Evolutionary conservation across 2,888 invertebrate genomes (phyloP).

Genomic region (Blastobasis lacticolella): DNA sequence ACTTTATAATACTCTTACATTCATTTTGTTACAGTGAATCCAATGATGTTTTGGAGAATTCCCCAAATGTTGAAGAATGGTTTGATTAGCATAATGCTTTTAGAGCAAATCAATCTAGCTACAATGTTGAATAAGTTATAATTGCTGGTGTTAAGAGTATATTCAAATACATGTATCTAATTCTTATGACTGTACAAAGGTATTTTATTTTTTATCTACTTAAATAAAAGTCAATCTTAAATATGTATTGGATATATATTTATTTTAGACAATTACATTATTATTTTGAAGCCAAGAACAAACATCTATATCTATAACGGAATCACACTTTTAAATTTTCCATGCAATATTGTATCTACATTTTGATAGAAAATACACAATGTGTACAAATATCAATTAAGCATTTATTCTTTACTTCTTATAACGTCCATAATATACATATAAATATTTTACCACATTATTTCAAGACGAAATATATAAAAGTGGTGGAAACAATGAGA

Average conservation of each 20-base stretch:
- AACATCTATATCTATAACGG: constrained; percentile 51
- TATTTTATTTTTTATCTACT: too few relatives aligned
- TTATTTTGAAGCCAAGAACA: constrained; percentile 60
- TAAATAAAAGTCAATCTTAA: constrained; percentile 28
- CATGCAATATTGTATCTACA: constrained; percentile 40
- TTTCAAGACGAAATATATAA: constrained; percentile 48
- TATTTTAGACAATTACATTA: constrained; percentile 67
- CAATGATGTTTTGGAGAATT: constrained; percentile 88
- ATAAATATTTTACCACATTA: constrained; percentile 45
- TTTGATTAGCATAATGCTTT: constrained; percentile 54
- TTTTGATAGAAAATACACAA: constrained; percentile 43
- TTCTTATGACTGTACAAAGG: too few relatives aligned
- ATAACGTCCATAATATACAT: constrained; percentile 57
- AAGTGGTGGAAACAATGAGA: constrained; percentile 31
- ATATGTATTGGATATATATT: constrained; percentile 66
- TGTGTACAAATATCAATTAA: constrained; percentile 39
- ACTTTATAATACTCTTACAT: too few relatives aligned
- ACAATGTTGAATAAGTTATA: too few relatives aligned
- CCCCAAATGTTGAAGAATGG: constrained; percentile 89
- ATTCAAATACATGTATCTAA: too few relatives aligned
- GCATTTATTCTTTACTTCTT: constrained; percentile 39
- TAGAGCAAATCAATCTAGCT: background rate
- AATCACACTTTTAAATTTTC: constrained; percentile 41
- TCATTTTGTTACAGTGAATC: constrained; percentile 80
- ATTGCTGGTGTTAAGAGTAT: too few relatives aligned